Conservation (phyloP, 1,140 invertebrate species). For the Lepidurus couesii region DNA sequence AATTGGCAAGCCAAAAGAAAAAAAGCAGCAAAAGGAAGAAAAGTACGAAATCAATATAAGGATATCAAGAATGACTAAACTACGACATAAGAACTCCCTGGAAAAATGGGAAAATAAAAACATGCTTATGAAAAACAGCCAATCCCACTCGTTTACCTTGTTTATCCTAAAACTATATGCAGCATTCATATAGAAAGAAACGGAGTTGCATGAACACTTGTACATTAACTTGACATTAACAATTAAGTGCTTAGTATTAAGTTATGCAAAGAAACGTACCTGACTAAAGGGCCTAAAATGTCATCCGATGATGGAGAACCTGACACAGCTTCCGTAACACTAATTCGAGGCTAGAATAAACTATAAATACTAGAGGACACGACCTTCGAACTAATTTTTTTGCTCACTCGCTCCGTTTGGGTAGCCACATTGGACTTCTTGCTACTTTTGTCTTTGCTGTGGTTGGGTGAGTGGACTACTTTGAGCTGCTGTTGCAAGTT, state of each 20-base stretch:
- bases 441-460: conserved; percentile 10
- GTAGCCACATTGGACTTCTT: conserved; percentile 15
- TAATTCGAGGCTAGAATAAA: background rate
- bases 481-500: conserved; percentile 1
- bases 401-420: background rate
- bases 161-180: conserved; percentile 14
- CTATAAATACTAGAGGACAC: background rate
- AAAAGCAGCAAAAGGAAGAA: background rate
- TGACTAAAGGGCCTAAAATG: conserved; percentile 9
- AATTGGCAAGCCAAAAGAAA: background rate
- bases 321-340: background rate
- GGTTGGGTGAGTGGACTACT: background rate
- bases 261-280: background rate
- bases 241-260: background rate
- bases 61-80: background rate
- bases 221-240: background rate
- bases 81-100: background rate
- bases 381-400: background rate
- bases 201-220: background rate
- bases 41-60: background rate
- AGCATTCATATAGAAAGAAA: background rate
- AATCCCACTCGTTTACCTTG: conserved; percentile 15
- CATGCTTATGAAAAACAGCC: conserved; percentile 8
- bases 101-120: background rate
- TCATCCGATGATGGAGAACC: background rate